phyloP scores from a whole-genome alignment of 2,113 vertebrate species.

The Corvus moneduloides region DNA sequence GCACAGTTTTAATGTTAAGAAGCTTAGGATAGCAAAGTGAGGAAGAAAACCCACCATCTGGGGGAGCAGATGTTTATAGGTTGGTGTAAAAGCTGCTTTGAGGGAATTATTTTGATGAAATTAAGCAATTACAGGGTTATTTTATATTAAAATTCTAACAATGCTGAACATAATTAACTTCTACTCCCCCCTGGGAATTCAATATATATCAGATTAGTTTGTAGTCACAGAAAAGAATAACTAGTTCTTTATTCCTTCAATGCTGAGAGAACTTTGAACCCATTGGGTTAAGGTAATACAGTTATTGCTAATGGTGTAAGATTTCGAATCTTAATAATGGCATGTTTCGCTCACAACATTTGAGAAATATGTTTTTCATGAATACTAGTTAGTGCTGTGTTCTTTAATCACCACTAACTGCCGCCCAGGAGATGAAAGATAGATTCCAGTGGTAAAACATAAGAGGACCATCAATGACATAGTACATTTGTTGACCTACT shows the following conservation, averaged over 20 bases:
- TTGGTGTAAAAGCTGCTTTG: conserved; percentile 39
- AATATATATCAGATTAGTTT: neutral
- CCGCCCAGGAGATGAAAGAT: neutral
- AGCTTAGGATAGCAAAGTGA: conserved; percentile 23
- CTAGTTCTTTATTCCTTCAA: neutral
- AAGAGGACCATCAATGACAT: neutral
- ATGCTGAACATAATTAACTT: neutral
- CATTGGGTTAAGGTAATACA: neutral
- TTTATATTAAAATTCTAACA: conserved; percentile 34
- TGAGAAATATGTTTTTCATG: neutral
- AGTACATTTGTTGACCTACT: neutral
- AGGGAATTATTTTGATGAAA: conserved; percentile 53
- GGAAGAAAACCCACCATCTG: conserved; percentile 36
- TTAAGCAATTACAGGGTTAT: conserved; percentile 27
- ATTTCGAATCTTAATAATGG: neutral
- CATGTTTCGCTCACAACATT: neutral
- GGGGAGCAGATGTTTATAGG: conserved; percentile 53
- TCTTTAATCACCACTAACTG: neutral
- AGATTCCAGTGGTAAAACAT: neutral
- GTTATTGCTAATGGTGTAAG: neutral
- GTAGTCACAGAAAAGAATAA: neutral
- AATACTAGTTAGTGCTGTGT: neutral
- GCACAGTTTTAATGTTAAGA: conserved; percentile 1
- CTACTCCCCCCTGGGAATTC: neutral
- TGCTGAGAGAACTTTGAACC: neutral